Evolutionary conservation across 2,797 vertebrate genomes (phyloP).

Genomic region (Parotocinclus haroldoi): DNA sequence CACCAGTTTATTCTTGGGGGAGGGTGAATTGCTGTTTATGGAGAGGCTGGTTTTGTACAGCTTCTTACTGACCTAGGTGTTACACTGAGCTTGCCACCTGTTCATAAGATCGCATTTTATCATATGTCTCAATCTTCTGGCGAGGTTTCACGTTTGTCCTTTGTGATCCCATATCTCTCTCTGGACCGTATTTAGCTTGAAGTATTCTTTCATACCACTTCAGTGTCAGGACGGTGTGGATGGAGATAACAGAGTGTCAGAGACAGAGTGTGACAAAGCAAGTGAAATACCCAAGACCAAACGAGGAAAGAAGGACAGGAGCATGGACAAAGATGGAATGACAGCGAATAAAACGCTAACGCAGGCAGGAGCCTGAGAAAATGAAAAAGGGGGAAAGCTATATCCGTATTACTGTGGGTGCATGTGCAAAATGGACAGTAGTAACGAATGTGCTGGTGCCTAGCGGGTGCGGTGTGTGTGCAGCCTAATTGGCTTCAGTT

Average conservation of each 20-base stretch:
- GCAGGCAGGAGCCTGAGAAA: conserved; percentile 33
- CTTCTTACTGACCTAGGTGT: no score
- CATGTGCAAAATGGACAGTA: conserved; percentile 24
- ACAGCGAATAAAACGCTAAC: conserved; percentile 28
- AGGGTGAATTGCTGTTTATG: no score
- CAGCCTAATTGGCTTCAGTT: conserved; percentile 47
- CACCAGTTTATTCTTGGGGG: no score
- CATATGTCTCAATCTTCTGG: no score
- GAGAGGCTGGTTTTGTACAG: no score
- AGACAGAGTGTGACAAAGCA: conserved; percentile 12
- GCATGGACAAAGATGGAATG: conserved; percentile 28
- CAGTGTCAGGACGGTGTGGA: conserved; percentile 4
- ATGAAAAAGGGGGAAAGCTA: conserved; percentile 22
- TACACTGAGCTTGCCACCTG: no score
- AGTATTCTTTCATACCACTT: conserved; percentile 9
- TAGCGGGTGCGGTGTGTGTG: conserved; percentile 43
- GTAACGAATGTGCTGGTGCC: conserved; percentile 55
- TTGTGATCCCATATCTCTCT: no score
- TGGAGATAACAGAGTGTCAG: conserved; percentile 10
- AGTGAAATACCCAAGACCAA: conserved; percentile 19
- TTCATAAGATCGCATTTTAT: no score
- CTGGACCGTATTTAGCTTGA: no score
- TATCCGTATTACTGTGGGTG: conserved; percentile 21
- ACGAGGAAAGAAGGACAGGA: conserved; percentile 3
- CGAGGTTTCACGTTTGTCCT: no score